Evolutionary conservation across 2,113 vertebrate genomes (phyloP).

Genomic region (Helogale parvula): DNA sequence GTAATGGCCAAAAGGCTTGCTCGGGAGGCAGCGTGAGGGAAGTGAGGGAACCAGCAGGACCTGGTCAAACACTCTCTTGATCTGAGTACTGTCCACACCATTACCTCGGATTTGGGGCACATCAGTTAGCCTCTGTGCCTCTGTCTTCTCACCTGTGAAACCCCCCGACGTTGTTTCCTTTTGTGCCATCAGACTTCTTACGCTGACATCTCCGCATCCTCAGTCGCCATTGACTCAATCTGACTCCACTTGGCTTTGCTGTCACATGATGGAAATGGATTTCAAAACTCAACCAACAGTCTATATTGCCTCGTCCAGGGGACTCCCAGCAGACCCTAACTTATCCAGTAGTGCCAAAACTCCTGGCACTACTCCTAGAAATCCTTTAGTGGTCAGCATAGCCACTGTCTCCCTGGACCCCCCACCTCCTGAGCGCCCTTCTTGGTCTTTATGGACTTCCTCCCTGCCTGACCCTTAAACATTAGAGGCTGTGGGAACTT

Average conservation of each 20-base stretch:
- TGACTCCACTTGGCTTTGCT: not conserved
- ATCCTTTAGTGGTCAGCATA: too few species aligned
- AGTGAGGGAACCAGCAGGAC: too few species aligned
- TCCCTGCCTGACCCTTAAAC: not conserved
- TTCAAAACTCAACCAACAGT: not conserved
- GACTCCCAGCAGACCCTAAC: not conserved
- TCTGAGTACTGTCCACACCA: not conserved
- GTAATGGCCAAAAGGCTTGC: not conserved
- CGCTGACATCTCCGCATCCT: not conserved
- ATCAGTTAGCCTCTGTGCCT: not conserved
- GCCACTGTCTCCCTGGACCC: accelerated
- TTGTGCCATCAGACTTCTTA: not conserved
- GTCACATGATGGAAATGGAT: not conserved
- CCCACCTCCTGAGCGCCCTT: too few species aligned
- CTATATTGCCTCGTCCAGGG: not conserved
- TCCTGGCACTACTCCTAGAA: not conserved
- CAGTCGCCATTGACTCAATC: not conserved
- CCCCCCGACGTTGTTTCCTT: not conserved
- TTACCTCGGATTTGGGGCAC: not conserved
- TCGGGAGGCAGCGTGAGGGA: accelerated
- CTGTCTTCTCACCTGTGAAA: not conserved
- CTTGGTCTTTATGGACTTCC: not conserved
- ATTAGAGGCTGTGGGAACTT: not conserved
- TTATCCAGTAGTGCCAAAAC: too few species aligned
- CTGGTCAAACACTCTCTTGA: not conserved